Base-by-base conservation (phyloP, 2,888 invertebrate species). In the Agrypnus murinus region DNA sequence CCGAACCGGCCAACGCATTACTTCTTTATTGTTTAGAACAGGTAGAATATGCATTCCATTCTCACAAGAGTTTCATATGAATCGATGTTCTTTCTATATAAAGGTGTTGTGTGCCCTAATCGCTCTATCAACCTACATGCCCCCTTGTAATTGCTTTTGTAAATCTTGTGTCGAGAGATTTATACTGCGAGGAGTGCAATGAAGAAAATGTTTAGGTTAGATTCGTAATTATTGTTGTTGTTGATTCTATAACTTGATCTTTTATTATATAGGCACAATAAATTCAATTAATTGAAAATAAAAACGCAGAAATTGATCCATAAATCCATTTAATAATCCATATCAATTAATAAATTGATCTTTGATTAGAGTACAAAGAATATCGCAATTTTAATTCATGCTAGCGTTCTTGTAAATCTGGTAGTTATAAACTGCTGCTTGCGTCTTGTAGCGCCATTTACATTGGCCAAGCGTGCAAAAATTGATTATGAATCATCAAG, bases 111-210 rank as follows among this genome's bases (percentile, higher is more conserved):
- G 25, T 25, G 75, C 78, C 76, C 77, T 79, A 78, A 79, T 80
- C 79, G 78, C 77, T 79, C 78, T 75, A 80, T 80, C 79, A 78
- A 74, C 77, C 75, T 73, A 73, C 75, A 76, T 68, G 78, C 77
- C 76, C n/a, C 74, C 75, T 76, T 75, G 77, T 79, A 79, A 80
- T 80, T 77, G 79, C 79, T 77, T 77, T 79, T 78, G 77, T 78
- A 78, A 80, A 79, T 79, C 77, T 74, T 17, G 67, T 68, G 67
- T 68, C 70, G 73, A 71, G 71, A 76, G 76, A 77, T 78, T 79
- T 77, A n/a, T n/a, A 78, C 34, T 71, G 74, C 63, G 53, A 40
- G 14, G n/a, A n/a, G n/a, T n/a, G 60, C 67, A 72, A 74, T 73
- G 73, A 72, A n/a, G n/a, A n/a, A 75, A 74, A 72, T 74, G 72